Percentiles rank a stretch among this genome's conserved stretches.
These are phyloP conservation scores for Tympanuchus pallidicinctus DNA, from an alignment of 2,113 vertebrate species.

Conservation along the genomic window DNA sequence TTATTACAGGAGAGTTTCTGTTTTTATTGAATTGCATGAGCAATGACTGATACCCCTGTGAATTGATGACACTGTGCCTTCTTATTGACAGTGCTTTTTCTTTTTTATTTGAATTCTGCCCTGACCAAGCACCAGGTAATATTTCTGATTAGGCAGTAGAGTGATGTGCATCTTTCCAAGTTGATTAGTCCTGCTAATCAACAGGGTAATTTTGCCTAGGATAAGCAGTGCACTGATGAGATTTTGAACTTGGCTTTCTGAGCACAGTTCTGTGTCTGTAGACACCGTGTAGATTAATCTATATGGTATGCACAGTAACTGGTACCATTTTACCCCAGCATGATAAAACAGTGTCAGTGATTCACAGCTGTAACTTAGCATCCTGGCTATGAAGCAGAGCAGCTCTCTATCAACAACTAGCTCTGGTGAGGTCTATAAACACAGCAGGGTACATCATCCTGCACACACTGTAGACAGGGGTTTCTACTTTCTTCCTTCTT, in stretches of 20 bases:
- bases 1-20: background rate
- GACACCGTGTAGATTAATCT: background rate
- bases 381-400: background rate
- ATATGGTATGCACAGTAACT: too few relatives aligned
- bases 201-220: background rate
- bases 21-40: conserved; percentile 4
- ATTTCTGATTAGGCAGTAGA: background rate
- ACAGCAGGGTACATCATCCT: background rate
- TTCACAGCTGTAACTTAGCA: background rate
- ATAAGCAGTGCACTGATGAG: background rate
- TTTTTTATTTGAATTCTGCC: background rate
- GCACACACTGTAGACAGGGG: background rate
- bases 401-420: background rate
- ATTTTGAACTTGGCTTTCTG: background rate
- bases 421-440: background rate
- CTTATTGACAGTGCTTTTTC: background rate
- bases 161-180: background rate
- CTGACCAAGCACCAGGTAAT: background rate
- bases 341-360: background rate
- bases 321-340: background rate
- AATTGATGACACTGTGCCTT: background rate
- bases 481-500: background rate
- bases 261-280: background rate
- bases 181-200: background rate
- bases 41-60: background rate